Evolutionary conservation across 2,113 vertebrate species (phyloP).

Genomic region (Bubalus kerabau): DNA sequence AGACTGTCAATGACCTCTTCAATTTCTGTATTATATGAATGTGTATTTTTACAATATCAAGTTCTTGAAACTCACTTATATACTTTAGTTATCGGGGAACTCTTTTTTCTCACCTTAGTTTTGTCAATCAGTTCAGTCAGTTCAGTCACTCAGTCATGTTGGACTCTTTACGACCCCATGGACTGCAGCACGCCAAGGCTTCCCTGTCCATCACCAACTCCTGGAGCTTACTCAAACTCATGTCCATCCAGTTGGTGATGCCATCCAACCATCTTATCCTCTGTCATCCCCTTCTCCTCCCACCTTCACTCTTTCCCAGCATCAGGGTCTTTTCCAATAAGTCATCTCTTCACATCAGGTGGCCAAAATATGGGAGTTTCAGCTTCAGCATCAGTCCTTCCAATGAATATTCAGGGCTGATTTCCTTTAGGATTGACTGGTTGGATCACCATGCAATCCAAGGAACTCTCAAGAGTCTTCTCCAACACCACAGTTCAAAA

Average conservation of each 20-base stretch:
- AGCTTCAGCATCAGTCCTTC: neutral
- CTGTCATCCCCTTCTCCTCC: neutral
- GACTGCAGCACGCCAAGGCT: neutral
- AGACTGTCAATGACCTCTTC: neutral
- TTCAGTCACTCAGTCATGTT: neutral
- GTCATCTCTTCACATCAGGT: neutral
- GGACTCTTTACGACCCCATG: rapidly evolving
- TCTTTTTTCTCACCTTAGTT: neutral
- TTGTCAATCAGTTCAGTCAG: neutral
- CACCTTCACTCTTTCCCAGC: neutral
- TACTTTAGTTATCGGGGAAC: neutral
- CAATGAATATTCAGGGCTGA: neutral
- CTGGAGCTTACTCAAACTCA: neutral
- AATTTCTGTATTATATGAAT: neutral
- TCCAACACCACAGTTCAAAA: neutral
- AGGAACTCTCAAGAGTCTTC: neutral
- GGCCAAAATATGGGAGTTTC: neutral
- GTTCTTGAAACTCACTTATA: neutral
- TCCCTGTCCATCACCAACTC: neutral
- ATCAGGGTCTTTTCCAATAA: neutral
- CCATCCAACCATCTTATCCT: neutral
- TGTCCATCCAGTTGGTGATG: neutral
- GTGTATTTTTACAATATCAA: neutral
- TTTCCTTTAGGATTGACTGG: neutral
- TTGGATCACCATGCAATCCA: neutral